A percentile compares a stretch with the other conserved stretches of the same genome.
Conservation (phyloP, 2,113 vertebrate species). For the Larimichthys crocea region DNA sequence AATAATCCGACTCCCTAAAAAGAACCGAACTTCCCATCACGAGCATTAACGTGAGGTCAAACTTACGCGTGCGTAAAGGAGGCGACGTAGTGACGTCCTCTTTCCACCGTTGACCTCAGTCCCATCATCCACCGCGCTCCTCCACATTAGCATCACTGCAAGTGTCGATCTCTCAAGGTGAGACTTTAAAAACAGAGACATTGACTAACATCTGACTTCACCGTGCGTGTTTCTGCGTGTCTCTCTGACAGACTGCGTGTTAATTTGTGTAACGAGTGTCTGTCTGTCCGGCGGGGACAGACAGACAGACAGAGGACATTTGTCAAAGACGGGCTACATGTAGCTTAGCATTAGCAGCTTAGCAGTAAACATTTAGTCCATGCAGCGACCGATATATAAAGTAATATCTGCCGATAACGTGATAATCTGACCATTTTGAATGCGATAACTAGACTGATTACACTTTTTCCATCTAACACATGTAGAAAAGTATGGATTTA, state of each 20-base stretch:
- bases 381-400: no score
- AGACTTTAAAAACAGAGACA: not conserved
- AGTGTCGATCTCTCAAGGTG: slow-evolving; percentile 79
- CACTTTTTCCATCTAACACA: no score
- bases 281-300: no score
- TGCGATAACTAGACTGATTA: no score
- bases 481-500: no score
- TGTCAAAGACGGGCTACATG: not conserved
- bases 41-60: not conserved
- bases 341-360: slow-evolving; percentile 28
- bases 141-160: slow-evolving; percentile 26
- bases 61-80: slow-evolving; percentile 20
- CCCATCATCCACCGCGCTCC: slow-evolving; percentile 74
- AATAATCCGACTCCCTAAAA: no score
- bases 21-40: no score
- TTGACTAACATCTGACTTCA: accelerated
- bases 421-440: no score
- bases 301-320: not conserved
- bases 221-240: accelerated
- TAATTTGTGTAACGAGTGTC: accelerated
- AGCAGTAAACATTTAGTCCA: not conserved
- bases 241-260: accelerated
- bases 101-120: no score
- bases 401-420: no score
- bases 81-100: not conserved